Percentiles rank a stretch among this genome's conserved stretches.
phyloP scores from a whole-genome alignment of 53 echinoderm and acorn worm species.

The Glandiceps talaboti region DNA sequence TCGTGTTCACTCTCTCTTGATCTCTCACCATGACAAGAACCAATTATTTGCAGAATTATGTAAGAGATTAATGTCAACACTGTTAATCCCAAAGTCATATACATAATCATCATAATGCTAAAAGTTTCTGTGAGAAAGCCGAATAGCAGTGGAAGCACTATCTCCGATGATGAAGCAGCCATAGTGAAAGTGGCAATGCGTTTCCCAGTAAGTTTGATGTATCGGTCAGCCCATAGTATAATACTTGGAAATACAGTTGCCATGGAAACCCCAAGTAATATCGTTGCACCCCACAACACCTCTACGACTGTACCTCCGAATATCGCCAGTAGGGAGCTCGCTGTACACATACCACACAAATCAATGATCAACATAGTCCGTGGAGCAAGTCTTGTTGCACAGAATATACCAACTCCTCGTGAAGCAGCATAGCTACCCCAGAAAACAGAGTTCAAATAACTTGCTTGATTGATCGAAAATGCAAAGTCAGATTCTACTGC shows the following conservation, averaged over 20 bases:
- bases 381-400: constrained; percentile 47
- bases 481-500: constrained; percentile 14
- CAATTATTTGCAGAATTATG: too few species aligned
- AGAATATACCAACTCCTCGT: constrained; percentile 67
- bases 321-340: constrained; percentile 28
- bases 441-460: constrained; percentile 44
- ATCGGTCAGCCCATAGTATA: constrained; percentile 77
- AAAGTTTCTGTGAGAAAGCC: too few species aligned
- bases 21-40: too few species aligned
- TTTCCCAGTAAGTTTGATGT: constrained; percentile 47
- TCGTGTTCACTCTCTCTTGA: too few species aligned
- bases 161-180: too few species aligned
- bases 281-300: constrained; percentile 57
- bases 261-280: constrained; percentile 59
- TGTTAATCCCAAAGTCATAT: too few species aligned
- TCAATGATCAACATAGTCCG: constrained; percentile 54
- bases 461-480: constrained; percentile 20
- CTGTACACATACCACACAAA: constrained; percentile 29
- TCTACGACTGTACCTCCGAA: constrained; percentile 14
- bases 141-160: too few species aligned
- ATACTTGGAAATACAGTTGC: constrained; percentile 88
- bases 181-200: too few species aligned
- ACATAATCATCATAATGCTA: too few species aligned
- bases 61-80: too few species aligned
- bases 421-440: constrained; percentile 67